Evolutionary conservation across 2,113 vertebrate genomes (phyloP).

Genomic region (Colinus virginianus): DNA sequence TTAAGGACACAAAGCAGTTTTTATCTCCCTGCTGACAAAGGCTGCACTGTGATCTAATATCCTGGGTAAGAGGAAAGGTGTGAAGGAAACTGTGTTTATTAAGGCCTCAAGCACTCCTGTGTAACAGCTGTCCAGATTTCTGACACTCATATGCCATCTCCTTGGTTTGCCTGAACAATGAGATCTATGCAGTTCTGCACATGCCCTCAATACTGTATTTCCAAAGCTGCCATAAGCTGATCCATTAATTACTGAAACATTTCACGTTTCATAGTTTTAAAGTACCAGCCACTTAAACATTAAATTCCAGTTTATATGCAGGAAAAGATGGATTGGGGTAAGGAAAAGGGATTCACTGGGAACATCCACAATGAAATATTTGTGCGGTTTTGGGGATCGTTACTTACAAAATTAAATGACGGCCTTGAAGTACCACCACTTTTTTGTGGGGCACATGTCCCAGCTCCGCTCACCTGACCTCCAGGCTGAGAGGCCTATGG

Average conservation of each 20-base stretch:
- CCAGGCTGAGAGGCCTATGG: slow-evolving; percentile 78
- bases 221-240: background rate
- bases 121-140: background rate
- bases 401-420: slow-evolving; percentile 87
- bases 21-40: background rate
- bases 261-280: background rate
- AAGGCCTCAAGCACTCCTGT: background rate
- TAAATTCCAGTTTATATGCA: background rate
- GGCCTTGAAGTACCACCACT: slow-evolving; percentile 80
- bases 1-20: background rate
- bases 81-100: background rate
- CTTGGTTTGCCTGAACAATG: background rate
- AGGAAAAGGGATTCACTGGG: background rate
- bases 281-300: background rate
- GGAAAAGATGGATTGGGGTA: slow-evolving; percentile 45
- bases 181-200: background rate
- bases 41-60: background rate
- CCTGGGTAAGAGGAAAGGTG: background rate
- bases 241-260: background rate
- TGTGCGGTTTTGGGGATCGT: slow-evolving; percentile 45
- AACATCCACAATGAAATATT: slow-evolving; percentile 35
- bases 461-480: slow-evolving; percentile 77
- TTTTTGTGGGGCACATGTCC: slow-evolving; percentile 81
- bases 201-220: background rate
- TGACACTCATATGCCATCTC: background rate